Conservation (phyloP, 2,797 vertebrate species). For the Yasuhikotakia modesta region DNA sequence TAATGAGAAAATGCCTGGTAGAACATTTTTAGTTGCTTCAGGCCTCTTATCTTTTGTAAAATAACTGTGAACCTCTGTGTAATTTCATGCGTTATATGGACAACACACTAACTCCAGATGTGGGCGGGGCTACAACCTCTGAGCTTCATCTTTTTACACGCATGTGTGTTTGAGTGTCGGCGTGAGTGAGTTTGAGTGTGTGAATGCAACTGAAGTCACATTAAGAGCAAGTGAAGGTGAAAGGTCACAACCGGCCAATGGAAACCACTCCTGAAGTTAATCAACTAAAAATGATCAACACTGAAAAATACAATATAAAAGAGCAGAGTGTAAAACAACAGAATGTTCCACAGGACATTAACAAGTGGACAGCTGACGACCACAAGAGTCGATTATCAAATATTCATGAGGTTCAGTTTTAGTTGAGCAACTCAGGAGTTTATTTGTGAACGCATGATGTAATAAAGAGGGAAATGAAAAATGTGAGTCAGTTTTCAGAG, state of each 20-base stretch:
- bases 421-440: slow-evolving; percentile 57
- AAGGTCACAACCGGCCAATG: slow-evolving; percentile 44
- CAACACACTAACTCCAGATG: slow-evolving; percentile 69
- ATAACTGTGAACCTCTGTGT: slow-evolving; percentile 77
- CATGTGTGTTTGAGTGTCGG: slow-evolving; percentile 68
- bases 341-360: neutral
- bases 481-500: slow-evolving; percentile 57
- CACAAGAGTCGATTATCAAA: slow-evolving; percentile 9
- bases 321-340: neutral
- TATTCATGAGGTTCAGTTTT: slow-evolving; percentile 30
- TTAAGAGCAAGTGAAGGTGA: too few relatives aligned
- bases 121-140: slow-evolving; percentile 59
- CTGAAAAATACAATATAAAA: neutral
- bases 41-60: slow-evolving; percentile 78
- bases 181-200: slow-evolving; percentile 63
- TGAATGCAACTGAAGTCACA: slow-evolving; percentile 46
- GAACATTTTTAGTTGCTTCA: slow-evolving; percentile 71
- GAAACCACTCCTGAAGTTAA: slow-evolving; percentile 62
- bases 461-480: slow-evolving; percentile 25
- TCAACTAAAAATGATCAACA: slow-evolving; percentile 47
- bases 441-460: slow-evolving; percentile 58
- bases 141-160: slow-evolving; percentile 71
- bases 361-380: neutral
- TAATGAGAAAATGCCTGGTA: slow-evolving; percentile 68
- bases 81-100: slow-evolving; percentile 76